Evolutionary conservation across 2,797 vertebrate genomes (phyloP), one percentile per base, ranked within the genome.

Genomic region (Myotis myotis): DNA sequence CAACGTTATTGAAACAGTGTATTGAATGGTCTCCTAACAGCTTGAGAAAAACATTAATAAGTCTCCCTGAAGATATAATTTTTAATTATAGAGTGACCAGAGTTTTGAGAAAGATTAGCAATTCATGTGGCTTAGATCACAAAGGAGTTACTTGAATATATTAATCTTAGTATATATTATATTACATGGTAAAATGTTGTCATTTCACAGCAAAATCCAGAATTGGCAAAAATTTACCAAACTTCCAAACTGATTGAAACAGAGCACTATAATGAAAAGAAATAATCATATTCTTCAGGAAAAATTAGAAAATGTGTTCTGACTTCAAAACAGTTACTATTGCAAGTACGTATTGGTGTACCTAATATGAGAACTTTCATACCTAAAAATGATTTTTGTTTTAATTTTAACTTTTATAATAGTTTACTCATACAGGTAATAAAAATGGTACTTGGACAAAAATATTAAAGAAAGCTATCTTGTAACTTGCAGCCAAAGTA

Each of bases 181-280:
- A 94, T 96, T 79, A 95, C 60, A 96, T 68, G 47, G 96, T 80
- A 96, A 96, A 97, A 92, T 38, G 88, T 92, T 30, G 3, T 36
- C 83, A 71, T 96, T 97, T 95, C 91, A 95, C 87, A 97, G 91
- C 64, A 97, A 97, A 98, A 95, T 94, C 92, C 93, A 95, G 68
- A 87, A 86, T 92, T 53, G 95, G 28, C 76, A 62, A 91, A 96
- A 78, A 89, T 88, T 91, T 97, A 68, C 82, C 94, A 95, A 95
- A 95, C 74, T 93, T 76, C 53, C 2, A 23, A 84, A 93, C 4
- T 41, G 86, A 53, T 66, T 87, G 17, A 87, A 71, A 82, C 10
- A 82, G 25, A 87, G 49, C 6, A 87, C 4, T 30, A 60, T 62
- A 64, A 85, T 82, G 41, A 82, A 62, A 62, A 30, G 25, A 41